Conservation (phyloP, 2,888 invertebrate species). For the Schrankia costaestrigalis region DNA sequence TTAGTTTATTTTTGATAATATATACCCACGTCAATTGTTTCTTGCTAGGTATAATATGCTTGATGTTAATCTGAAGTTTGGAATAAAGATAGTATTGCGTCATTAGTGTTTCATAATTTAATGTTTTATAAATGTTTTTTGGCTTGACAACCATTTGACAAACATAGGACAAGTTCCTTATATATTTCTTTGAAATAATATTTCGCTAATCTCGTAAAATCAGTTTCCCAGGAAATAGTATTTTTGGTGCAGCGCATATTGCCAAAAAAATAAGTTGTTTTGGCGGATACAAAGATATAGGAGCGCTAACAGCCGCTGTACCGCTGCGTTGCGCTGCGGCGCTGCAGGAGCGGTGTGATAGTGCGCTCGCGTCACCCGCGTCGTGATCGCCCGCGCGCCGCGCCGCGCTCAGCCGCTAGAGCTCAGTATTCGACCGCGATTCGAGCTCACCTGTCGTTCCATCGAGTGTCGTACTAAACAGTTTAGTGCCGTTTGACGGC, state of each 20-base stretch:
- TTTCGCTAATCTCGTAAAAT: slow-evolving; percentile 44
- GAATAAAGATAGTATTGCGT: no score
- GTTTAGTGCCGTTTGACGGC: slow-evolving; percentile 51
- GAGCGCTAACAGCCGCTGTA: slow-evolving; percentile 27
- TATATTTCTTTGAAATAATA: slow-evolving; percentile 26
- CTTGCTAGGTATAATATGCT: no score
- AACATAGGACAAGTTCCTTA: slow-evolving; percentile 21
- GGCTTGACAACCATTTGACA: no score
- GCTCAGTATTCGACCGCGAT: slow-evolving; percentile 61
- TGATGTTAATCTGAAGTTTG: no score
- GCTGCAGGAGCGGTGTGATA: slow-evolving; percentile 16
- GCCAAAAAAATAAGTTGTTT: slow-evolving; percentile 55
- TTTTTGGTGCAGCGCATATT: slow-evolving; percentile 41
- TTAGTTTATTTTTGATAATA: no score
- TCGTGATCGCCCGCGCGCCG: slow-evolving; percentile 21
- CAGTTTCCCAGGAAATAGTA: slow-evolving; percentile 41
- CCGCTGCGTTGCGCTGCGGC: slow-evolving; percentile 24
- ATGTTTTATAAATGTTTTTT: no score
- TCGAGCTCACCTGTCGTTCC: slow-evolving; percentile 54
- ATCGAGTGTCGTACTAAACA: slow-evolving; percentile 42
- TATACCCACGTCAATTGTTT: no score
- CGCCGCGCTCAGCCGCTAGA: slow-evolving; percentile 20
- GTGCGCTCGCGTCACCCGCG: slow-evolving; percentile 11
- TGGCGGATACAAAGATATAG: slow-evolving; percentile 39
- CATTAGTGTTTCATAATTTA: no score